Base-by-base conservation (phyloP, 1,140 invertebrate genomes). In the Achatina immaculata region DNA sequence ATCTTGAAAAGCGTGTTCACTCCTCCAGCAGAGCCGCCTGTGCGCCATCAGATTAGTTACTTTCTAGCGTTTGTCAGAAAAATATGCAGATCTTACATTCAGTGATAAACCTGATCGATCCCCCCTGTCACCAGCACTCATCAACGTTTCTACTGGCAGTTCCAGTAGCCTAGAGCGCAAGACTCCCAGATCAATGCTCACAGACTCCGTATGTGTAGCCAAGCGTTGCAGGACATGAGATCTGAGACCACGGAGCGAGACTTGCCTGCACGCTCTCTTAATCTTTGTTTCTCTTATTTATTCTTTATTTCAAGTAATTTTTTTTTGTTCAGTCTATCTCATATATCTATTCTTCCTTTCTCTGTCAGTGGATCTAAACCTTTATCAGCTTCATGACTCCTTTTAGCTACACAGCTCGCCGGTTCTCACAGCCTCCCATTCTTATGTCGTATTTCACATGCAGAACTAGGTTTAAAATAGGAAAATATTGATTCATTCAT, bases 1-100 rank as follows among this genome's bases (percentile, higher is more conserved):
- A n/a, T n/a, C n/a, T n/a, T n/a, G n/a, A n/a, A n/a, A n/a, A n/a
- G n/a, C n/a, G n/a, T n/a, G n/a, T n/a, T n/a, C n/a, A n/a, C n/a
- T n/a, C n/a, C n/a, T n/a, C n/a, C n/a, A n/a, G n/a, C n/a, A n/a
- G n/a, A n/a, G n/a, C n/a, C n/a, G n/a, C n/a, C n/a, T n/a, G n/a
- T n/a, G n/a, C n/a, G 28, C 58, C 28, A 1, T 28, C n/a, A 34
- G 58, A 62, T 31, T 62, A 62, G 58, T 31, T 62, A 62, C 58
- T 19, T 31, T 2, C n/a, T n/a, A 16, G 16, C 4, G n/a, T 28
- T 62, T 62, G 58, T 31, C 58, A 31, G 58, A 31, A 62, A 62
- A 62, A 62, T 31, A 28, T 62, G 58, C 31, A n/a, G 58, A 62
- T 62, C 31, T 62, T 62, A 62, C 58, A 28, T 62, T 34, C 58